These are phyloP conservation scores for Rhingia rostrata DNA, from an alignment of 2,888 invertebrate species.

Conservation along the genomic window DNA sequence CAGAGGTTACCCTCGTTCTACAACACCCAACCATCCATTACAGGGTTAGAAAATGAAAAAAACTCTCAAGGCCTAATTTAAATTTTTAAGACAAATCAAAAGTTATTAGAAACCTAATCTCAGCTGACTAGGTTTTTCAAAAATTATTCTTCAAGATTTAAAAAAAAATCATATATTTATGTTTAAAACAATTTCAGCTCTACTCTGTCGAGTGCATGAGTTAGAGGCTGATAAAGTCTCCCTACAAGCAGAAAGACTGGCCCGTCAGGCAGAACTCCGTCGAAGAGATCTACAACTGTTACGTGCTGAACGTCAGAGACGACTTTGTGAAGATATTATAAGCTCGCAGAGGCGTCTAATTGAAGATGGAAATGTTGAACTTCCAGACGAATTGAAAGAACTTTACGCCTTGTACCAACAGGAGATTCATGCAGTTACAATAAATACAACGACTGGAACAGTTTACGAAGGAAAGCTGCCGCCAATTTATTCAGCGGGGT, in stretches of 20 bases:
- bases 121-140: no score
- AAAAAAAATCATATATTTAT: no score
- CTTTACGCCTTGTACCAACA: constrained; percentile 92
- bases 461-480: constrained; percentile 82
- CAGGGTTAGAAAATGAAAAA: no score
- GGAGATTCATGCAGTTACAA: constrained; percentile 92
- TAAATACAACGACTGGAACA: constrained; percentile 78
- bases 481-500: constrained; percentile 83
- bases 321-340: constrained; percentile 95
- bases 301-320: constrained; percentile 91
- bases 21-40: no score
- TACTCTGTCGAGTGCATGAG: constrained; percentile 96
- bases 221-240: constrained; percentile 97
- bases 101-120: no score
- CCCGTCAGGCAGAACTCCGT: constrained; percentile 93
- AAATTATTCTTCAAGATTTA: no score
- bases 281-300: constrained; percentile 92
- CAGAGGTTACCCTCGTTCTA: no score
- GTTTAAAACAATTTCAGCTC: constrained; percentile 84
- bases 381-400: constrained; percentile 90
- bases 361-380: constrained; percentile 89
- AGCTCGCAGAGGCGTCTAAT: constrained; percentile 93
- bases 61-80: no score
- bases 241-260: constrained; percentile 92
- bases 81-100: no score